A percentile compares a stretch with the other conserved stretches of the same genome.
Evolutionary conservation across 2,888 invertebrate species (phyloP).

Genomic region (Onthophagus sagittarius): DNA sequence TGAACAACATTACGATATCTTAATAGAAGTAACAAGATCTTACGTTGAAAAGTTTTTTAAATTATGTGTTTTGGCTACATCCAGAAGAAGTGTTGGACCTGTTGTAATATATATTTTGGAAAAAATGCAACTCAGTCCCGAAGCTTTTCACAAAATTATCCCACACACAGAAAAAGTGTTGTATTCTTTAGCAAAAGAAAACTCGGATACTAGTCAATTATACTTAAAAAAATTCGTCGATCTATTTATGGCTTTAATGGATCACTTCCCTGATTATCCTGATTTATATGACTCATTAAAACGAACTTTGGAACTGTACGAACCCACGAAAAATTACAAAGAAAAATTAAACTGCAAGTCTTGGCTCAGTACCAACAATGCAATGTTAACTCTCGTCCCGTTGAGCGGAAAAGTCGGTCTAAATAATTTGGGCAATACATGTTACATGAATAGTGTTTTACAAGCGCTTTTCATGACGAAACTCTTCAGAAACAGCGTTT

Average conservation of each 20-base stretch:
- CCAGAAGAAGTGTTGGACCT: conserved; percentile 56
- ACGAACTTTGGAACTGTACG: conserved; percentile 40
- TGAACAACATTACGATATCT: conserved; percentile 47
- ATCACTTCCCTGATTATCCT: conserved; percentile 50
- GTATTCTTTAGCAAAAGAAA: conserved; percentile 55
- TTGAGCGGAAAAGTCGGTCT: conserved; percentile 64
- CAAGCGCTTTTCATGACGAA: conserved; percentile 81
- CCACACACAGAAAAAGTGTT: conserved; percentile 54
- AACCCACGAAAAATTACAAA: conserved; percentile 37
- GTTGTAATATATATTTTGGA: conserved; percentile 64
- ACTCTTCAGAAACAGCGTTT: conserved; percentile 68
- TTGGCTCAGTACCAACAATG: conserved; percentile 43
- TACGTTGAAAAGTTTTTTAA: conserved; percentile 59
- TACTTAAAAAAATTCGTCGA: conserved; percentile 61
- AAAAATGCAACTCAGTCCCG: conserved; percentile 57
- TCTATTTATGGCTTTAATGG: conserved; percentile 53
- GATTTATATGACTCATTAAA: conserved; percentile 42
- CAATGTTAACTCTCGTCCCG: conserved; percentile 33
- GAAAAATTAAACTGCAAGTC: conserved; percentile 41
- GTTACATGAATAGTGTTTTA: conserved; percentile 85
- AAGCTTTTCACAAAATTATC: conserved; percentile 59
- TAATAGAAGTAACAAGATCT: conserved; percentile 58
- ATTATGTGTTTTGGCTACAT: conserved; percentile 54
- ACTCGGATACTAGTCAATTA: conserved; percentile 48
- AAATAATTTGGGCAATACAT: conserved; percentile 81